Evolutionary conservation across 2,888 invertebrate species (phyloP), one percentile per base, ranked within the genome.

Genomic region (Onchidella celtica): DNA sequence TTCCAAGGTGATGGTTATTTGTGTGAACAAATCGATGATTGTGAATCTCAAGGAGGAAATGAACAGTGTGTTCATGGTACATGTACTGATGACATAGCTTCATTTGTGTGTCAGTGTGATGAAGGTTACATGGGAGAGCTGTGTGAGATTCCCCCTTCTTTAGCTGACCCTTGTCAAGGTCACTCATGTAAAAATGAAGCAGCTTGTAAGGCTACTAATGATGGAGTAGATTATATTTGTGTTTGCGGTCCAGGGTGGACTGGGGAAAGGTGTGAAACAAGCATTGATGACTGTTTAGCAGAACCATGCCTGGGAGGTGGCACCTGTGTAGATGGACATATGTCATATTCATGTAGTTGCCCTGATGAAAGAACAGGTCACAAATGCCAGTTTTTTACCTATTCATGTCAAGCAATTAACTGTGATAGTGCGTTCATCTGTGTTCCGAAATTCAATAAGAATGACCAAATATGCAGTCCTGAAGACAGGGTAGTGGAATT

Each of bases 181-280:
- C 80, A 81, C 65, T 79, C 84, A 0, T 89, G 89, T 73, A 69
- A 82, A 55, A 84, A 89, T 74, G 68, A 74, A 6, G 88, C 80
- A 14, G 79, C 82, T 24, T 87, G 87, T 81, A 40, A 81, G 11
- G 75, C 81, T 36, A 76, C 82, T 27, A 66, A 73, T n/a, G 69
- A 79, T 17, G 63, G 38, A 1, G 61, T 55, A 6, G 36, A 29
- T 36, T 88, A 82, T 68, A 79, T 11, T 29, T 89, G 89, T 75
- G 61, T 75, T 11, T 89, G 89, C 74, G 47, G 65, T 17, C 47
- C 80, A 32, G 89, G 89, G 0, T 89, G 89, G 89, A 75, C 73
- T 1, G 89, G 88, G 0, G 27, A 75, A 9, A 36, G 24, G 2
- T 89, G 89, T 83, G 81, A 85, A 6, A 57, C 36, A 6, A 84